phyloP scores from a whole-genome alignment of 1,140 invertebrate genomes.

The Neodiprion virginianus region DNA sequence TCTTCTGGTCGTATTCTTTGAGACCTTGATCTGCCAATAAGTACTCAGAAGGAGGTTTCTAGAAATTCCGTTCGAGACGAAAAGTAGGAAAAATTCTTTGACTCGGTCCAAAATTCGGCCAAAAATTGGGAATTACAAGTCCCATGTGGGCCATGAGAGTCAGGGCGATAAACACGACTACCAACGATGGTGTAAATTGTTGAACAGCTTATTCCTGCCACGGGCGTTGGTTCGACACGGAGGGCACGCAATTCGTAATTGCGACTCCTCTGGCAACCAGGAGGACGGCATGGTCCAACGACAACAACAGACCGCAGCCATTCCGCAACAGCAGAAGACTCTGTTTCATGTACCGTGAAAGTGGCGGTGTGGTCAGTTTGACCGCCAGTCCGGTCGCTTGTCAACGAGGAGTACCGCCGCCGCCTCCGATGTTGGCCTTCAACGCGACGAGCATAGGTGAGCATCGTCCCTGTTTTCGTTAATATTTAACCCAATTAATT shows the following conservation, averaged over 20 bases:
- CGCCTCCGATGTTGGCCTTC: constrained; percentile 60
- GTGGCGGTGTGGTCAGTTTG: constrained; percentile 60
- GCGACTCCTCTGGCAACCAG: constrained; percentile 71
- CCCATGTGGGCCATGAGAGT: no score
- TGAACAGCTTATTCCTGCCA: constrained; percentile 83
- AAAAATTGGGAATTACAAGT: no score
- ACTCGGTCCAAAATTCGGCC: no score
- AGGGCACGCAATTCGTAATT: constrained; percentile 77
- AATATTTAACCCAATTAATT: not conserved
- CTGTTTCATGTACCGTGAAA: constrained; percentile 66
- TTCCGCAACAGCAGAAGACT: constrained; percentile 61
- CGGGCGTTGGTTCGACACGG: constrained; percentile 76
- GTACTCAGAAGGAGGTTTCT: no score
- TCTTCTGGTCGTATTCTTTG: no score
- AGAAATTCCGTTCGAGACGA: no score
- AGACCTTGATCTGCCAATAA: no score
- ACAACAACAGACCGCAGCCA: constrained; percentile 50
- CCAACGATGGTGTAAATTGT: no score
- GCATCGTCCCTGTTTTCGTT: constrained; percentile 15
- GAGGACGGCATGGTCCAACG: constrained; percentile 50
- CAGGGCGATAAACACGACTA: no score
- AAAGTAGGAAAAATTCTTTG: no score
- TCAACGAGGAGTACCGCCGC: constrained; percentile 58
- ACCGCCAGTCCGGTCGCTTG: constrained; percentile 63
- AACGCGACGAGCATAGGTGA: constrained; percentile 67